Base-by-base conservation (phyloP, 1,140 invertebrate species). In the Habropoda laboriosa region DNA sequence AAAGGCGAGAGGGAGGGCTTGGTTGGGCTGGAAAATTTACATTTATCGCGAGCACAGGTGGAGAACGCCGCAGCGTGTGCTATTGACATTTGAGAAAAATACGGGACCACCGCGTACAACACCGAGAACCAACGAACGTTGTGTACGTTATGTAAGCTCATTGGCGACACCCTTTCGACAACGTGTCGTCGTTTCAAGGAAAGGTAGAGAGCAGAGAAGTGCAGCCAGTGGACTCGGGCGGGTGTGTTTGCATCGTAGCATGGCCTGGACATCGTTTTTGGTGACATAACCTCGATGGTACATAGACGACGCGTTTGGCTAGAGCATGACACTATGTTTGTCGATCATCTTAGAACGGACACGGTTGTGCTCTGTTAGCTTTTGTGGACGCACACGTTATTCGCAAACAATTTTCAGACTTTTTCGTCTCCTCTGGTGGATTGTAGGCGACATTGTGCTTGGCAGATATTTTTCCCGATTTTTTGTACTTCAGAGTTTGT, bases 11-110 rank as follows among this genome's bases (percentile, higher is more conserved):
- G 38, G n/a, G n/a, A n/a, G n/a, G n/a, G n/a, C n/a, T n/a, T n/a
- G n/a, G 45, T 30, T n/a, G 6, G 8, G 13, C 18, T 24, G 8
- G 10, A 40, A 21, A 58, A 58, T 71, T 58, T 42, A 35, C 38
- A 58, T 58, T 58, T 21, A 45, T 58, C 35, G 49, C 5, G 4
- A n/a, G 27, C 27, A 27, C 12, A 16, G 58, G 18, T n/a, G n/a
- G n/a, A n/a, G n/a, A n/a, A n/a, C 10, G 2, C 7, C 10, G 35
- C 18, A 8, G 0, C 21, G 21, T n/a, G 40, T 32, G n/a, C 30
- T 64, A 40, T 49, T 24, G 57, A 63, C 45, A 21, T 51, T 40
- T 3, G 40, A n/a, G 71, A 45, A 64, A 74, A 74, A 30, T 51
- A n/a, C 21, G 18, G 27, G 27, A 38, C 38, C 53, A 7, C 7